Percentiles rank a stretch among this genome's conserved stretches.
Conservation (phyloP, 2,888 invertebrate genomes). For the Acanthosoma haemorrhoidale region DNA sequence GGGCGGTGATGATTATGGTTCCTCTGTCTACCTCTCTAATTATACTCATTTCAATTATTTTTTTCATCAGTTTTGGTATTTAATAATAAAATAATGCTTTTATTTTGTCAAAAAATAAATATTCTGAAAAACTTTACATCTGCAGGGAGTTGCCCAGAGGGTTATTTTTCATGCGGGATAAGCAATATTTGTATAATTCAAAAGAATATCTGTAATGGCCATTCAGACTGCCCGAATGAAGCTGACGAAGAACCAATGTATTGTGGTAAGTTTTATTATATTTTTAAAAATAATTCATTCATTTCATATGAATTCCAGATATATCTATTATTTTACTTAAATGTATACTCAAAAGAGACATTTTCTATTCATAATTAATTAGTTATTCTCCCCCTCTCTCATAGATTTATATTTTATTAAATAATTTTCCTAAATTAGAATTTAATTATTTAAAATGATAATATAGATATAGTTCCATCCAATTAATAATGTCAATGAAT, state of each 20-base stretch:
- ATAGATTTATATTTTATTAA: too few species aligned
- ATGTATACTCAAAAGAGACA: too few species aligned
- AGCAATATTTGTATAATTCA: constrained; percentile 53
- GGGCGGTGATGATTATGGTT: constrained; percentile 29
- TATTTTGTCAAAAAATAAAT: neutral
- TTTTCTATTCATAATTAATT: too few species aligned
- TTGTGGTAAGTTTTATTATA: constrained; percentile 45
- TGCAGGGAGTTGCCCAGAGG: constrained; percentile 42
- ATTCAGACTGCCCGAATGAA: constrained; percentile 49
- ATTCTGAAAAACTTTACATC: too few species aligned
- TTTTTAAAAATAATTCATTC: neutral
- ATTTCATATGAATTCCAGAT: too few species aligned
- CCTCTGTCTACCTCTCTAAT: constrained; percentile 33
- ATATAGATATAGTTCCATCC: too few species aligned
- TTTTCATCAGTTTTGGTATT: constrained; percentile 35
- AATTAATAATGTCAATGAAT: too few species aligned
- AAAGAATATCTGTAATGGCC: constrained; percentile 52
- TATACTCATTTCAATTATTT: constrained; percentile 32
- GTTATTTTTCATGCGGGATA: constrained; percentile 53
- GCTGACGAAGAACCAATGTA: constrained; percentile 46
- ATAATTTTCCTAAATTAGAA: too few species aligned
- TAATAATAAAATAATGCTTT: neutral
- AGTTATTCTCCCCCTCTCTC: too few species aligned
- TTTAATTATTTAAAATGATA: too few species aligned
- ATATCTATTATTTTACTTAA: too few species aligned